Percentiles rank a stretch among this genome's conserved stretches.
phyloP scores from a whole-genome alignment of 2,888 invertebrate genomes.

The Metacarcinus magister region DNA sequence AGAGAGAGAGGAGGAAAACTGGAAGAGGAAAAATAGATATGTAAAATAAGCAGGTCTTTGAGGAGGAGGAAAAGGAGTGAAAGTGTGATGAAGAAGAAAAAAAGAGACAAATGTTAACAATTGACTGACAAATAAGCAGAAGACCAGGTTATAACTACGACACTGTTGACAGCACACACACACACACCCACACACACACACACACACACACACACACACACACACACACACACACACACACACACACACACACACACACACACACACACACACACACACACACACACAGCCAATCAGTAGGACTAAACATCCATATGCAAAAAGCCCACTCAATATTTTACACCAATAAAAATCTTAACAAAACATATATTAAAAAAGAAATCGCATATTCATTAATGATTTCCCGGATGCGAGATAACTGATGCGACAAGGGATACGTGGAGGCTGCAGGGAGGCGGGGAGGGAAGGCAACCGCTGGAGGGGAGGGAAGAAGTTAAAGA shows the following conservation, averaged over 20 bases:
- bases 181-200: slow-evolving; percentile 30
- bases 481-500: not conserved
- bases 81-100: not conserved
- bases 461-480: not conserved
- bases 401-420: not conserved
- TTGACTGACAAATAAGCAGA: not conserved
- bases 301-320: too few relatives aligned
- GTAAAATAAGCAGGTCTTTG: not conserved
- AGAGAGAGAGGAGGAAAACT: not conserved
- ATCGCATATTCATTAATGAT: slow-evolving; percentile 1
- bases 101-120: not conserved
- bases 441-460: not conserved
- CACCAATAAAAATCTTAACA: not conserved
- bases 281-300: not conserved
- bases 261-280: not conserved
- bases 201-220: slow-evolving; percentile 42
- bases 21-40: not conserved
- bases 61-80: not conserved
- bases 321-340: too few relatives aligned
- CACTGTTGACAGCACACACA: too few relatives aligned
- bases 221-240: slow-evolving; percentile 35
- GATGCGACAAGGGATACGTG: not conserved
- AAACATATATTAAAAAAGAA: not conserved
- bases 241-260: not conserved
- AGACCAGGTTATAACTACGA: too few relatives aligned